Base-by-base conservation (phyloP, 2,797 vertebrate species). In the Coreius guichenoti region DNA sequence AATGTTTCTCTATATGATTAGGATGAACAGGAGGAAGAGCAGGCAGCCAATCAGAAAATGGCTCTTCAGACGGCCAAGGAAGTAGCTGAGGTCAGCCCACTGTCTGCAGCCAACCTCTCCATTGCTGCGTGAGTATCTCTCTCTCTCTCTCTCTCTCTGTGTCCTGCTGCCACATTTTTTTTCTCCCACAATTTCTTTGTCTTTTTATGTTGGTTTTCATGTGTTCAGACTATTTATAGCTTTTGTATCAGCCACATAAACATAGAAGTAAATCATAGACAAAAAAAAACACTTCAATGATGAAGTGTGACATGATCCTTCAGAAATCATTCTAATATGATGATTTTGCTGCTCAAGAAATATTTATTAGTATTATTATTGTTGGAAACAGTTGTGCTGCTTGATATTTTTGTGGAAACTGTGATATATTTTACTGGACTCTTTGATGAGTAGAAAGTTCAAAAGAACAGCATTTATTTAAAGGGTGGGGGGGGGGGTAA, bases 41-140 rank as follows among this genome's bases (percentile, higher is more conserved):
- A 98, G 89, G 97, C 97, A 4, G 97, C 97, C 90, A 99, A 95
- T 93, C 95, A 99, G 92, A 99, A 99, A 91, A 95, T 97, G 2
- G 97, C 98, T 7, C 94, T 98, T 82, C 97, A 98, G 95, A 99
- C 99, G 90, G 98, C 97, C 29, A 99, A 98, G 92, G 98, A 99
- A 93, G 97, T 98, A 90, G 97, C 97, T 0, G 98, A 99, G 95
- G 97, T 99, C 92, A 99, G 98, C 92, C 98, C 98, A 0, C 91
- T 98, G 91, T 99, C 98, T 0, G 97, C 97, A 0, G 95, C 97
- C 92, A 99, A 96, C 93, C 95, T 99, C 91, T 97, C 98, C 65
- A 97, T 98, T 70, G 96, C 96, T 90, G 95, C 97, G 98, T 99
- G 93, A 98, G 97, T 97, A 43, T 72, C 36, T 70, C 4, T 31